Evolutionary conservation across 2,113 vertebrate genomes (phyloP).

Genomic region (Bos taurus): ARS-UCD2.0 NC_037348.1:28324001-28324500

Average conservation of each 20-base stretch:
- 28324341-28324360: background rate
- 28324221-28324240: background rate
- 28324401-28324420: background rate
- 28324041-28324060: background rate
- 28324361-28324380: background rate
- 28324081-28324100: too few relatives aligned
- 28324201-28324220: background rate
- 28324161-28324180: background rate
- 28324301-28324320: background rate
- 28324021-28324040: background rate
- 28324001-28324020: background rate
- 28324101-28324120: background rate
- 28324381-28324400: background rate
- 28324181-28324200: background rate
- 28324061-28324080: background rate
- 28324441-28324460: background rate
- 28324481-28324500: background rate
- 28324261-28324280: background rate
- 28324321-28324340: background rate
- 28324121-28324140: background rate
- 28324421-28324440: background rate
- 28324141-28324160: background rate
- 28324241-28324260: background rate
- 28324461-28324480: background rate
- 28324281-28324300: background rate